Evolutionary conservation across 2,113 vertebrate genomes (phyloP).

Genomic region (Crotalus tigris): DNA sequence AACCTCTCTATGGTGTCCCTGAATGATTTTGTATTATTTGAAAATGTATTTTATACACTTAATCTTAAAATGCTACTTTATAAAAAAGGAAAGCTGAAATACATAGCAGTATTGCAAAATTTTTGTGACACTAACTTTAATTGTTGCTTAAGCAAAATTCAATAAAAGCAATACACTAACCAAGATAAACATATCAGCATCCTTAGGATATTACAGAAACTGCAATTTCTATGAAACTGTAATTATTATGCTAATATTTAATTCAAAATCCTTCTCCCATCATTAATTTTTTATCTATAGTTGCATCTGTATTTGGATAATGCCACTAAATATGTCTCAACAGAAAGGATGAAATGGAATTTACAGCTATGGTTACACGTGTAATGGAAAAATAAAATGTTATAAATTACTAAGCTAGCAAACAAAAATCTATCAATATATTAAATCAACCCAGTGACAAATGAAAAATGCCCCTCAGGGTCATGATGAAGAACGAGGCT

Average conservation of each 20-base stretch:
- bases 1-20: background rate
- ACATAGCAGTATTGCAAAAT: constrained; percentile 53
- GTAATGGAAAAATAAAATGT: constrained; percentile 62
- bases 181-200: constrained; percentile 66
- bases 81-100: constrained; percentile 44
- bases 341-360: constrained; percentile 60
- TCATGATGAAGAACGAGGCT: constrained; percentile 66
- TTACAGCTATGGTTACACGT: constrained; percentile 64
- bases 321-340: constrained; percentile 58
- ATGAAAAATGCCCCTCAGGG: constrained; percentile 65
- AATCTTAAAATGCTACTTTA: background rate
- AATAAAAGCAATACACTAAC: constrained; percentile 68
- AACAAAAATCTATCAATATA: constrained; percentile 72
- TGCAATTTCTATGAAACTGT: constrained; percentile 60
- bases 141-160: constrained; percentile 68
- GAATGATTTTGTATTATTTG: background rate
- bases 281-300: constrained; percentile 74
- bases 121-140: constrained; percentile 72
- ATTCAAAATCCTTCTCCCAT: constrained; percentile 50
- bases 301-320: constrained; percentile 70
- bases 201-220: constrained; percentile 66
- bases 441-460: constrained; percentile 79
- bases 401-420: constrained; percentile 75
- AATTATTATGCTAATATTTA: constrained; percentile 65
- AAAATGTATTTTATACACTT: background rate